phyloP scores from a whole-genome alignment of 1,140 invertebrate species.

The Drosophila oshimai region DNA sequence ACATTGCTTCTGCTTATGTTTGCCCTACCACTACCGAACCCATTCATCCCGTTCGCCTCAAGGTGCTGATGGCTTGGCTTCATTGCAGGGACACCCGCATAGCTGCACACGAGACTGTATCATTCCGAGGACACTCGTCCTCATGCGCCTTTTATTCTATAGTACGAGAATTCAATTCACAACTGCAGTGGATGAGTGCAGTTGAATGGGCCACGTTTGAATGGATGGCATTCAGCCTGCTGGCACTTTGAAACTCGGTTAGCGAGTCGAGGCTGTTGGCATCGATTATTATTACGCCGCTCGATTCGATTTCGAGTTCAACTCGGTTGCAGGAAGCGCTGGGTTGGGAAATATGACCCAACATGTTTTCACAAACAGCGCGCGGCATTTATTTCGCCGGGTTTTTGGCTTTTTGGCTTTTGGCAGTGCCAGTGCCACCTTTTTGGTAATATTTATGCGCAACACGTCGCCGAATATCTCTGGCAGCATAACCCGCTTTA shows the following conservation, averaged over 20 bases:
- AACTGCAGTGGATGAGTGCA: conserved; percentile 27
- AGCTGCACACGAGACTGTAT: conserved; percentile 2
- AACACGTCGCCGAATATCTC: conserved; percentile 66
- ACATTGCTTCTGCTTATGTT: background rate
- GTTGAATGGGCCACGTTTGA: conserved; percentile 37
- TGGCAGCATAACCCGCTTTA: conserved; percentile 68
- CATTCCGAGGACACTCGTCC: background rate
- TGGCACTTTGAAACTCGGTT: conserved; percentile 40
- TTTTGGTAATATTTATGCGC: conserved; percentile 65
- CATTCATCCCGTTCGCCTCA: background rate
- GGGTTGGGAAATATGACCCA: conserved; percentile 17
- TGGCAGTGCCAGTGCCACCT: conserved; percentile 43
- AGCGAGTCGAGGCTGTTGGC: conserved; percentile 22
- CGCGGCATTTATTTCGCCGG: conserved; percentile 4
- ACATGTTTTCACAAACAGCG: conserved; percentile 12
- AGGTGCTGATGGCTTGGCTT: conserved; percentile 5
- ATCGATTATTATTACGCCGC: conserved; percentile 37
- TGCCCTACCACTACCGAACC: background rate
- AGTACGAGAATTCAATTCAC: conserved; percentile 3
- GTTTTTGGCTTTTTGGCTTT: conserved; percentile 11
- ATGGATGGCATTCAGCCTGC: conserved; percentile 20
- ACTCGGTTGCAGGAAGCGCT: conserved; percentile 7
- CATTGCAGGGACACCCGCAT: background rate
- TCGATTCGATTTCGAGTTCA: conserved; percentile 46
- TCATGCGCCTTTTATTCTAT: background rate